Base-by-base conservation (phyloP, 2,113 vertebrate genomes). In the Mungos mungo region DNA sequence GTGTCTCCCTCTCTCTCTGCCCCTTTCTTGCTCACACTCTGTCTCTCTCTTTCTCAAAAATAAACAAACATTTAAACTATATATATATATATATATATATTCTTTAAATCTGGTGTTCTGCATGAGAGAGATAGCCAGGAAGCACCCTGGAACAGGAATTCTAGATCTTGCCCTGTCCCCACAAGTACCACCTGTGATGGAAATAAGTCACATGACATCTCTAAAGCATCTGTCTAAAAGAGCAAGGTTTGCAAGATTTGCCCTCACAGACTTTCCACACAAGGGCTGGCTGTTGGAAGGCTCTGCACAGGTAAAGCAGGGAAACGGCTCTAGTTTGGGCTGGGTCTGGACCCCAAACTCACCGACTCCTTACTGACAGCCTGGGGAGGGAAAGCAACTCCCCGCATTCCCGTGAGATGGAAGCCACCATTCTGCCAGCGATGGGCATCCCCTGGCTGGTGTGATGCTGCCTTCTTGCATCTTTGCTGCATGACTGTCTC, bases 361-460 rank as follows among this genome's bases (percentile, higher is more conserved):
- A 2, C 57, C 16, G 10, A 13, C 16, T 85, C 45, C 31, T 91
- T 68, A 12, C 45, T 10, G 5, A 63, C 11, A 21, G 47, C n/a
- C 50, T 76, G 25, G 11, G 57, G 69, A 41, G 5, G 9, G 9
- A 11, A 5, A 38, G 12, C 13, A 35, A 1, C 19, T 23, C 3
- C 10, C 18, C n/a, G 12, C 12, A 18, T 38, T 27, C 25, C 52
- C 2, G 7, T 13, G 57, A 23, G 74, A 76, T 12, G 33, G 50
- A 50, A 19, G 60, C 33, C 25, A 27, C 81, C 31, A 5, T 29
- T 19, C 66, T 18, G 35, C 45, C 29, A 41, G 9, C 3, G 0
- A 15, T 9, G 1, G 2, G 23, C 1, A 27, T 31, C 54, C 23
- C 8, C 31, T 47, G 3, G 2, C 7, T n/a, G 5, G n/a, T 33